phyloP scores from a whole-genome alignment of 2,888 invertebrate species.

The Agriopis leucophaearia region DNA sequence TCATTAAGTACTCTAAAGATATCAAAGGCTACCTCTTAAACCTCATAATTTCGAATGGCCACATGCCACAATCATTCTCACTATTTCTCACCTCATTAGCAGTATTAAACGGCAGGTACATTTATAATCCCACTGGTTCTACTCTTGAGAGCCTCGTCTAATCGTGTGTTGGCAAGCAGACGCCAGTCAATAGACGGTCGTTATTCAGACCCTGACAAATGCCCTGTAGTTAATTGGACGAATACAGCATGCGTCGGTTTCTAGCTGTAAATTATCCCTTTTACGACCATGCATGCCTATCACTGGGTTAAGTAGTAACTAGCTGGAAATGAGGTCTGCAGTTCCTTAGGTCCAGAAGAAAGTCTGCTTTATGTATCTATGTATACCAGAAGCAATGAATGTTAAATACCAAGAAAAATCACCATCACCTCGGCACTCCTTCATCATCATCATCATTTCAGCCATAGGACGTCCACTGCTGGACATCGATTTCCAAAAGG shows the following conservation, averaged over 20 bases:
- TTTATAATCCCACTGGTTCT: slow-evolving; percentile 5
- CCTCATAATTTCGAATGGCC: slow-evolving; percentile 6
- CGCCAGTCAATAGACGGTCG: slow-evolving; percentile 57
- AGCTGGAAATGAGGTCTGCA: slow-evolving; percentile 58
- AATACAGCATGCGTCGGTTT: slow-evolving; percentile 55
- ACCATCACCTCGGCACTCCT: too few species aligned
- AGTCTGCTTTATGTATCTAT: neutral
- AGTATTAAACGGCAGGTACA: slow-evolving; percentile 6
- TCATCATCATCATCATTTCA: too few species aligned
- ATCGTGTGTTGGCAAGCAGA: slow-evolving; percentile 49
- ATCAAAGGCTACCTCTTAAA: neutral
- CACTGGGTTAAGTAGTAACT: slow-evolving; percentile 58
- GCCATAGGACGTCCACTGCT: too few species aligned
- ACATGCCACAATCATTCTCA: too few species aligned
- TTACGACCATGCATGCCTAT: slow-evolving; percentile 71
- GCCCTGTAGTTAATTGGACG: slow-evolving; percentile 73
- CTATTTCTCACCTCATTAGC: slow-evolving; percentile 19
- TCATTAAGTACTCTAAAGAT: too few species aligned
- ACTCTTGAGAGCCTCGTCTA: slow-evolving; percentile 43
- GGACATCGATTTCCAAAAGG: too few species aligned
- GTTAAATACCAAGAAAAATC: neutral
- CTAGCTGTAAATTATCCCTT: slow-evolving; percentile 72
- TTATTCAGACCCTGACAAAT: slow-evolving; percentile 73
- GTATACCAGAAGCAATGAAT: neutral
- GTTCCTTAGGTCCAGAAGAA: neutral